Evolutionary conservation across 2,113 vertebrate species (phyloP).

Genomic region (Microtus montanus): DNA sequence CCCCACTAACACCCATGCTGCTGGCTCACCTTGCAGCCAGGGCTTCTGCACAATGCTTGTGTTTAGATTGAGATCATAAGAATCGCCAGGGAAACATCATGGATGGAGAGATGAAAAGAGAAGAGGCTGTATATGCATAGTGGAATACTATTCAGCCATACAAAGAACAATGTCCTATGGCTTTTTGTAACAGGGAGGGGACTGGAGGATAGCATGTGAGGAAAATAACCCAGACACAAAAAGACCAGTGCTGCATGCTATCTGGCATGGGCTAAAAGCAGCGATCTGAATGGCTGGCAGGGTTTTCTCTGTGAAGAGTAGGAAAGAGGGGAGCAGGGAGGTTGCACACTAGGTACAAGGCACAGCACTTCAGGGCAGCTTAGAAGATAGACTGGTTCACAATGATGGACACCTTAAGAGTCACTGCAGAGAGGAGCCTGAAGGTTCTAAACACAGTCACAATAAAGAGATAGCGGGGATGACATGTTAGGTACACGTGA

Average conservation of each 20-base stretch:
- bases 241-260: neutral
- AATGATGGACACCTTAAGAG: neutral
- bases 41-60: neutral
- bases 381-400: neutral
- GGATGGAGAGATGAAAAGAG: neutral
- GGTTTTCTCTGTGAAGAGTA: neutral
- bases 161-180: neutral
- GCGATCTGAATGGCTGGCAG: neutral
- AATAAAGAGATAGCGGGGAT: neutral
- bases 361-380: neutral
- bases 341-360: neutral
- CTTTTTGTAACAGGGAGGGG: neutral
- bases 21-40: neutral
- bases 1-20: neutral
- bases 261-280: neutral
- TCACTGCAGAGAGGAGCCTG: neutral
- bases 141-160: neutral
- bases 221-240: neutral
- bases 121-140: accelerated
- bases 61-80: neutral
- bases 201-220: neutral
- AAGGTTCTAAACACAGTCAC: neutral
- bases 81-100: neutral
- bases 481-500: neutral
- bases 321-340: neutral